These are phyloP conservation scores for Jordanella pulchra DNA, from an alignment of 2,797 vertebrate genomes.

Conservation along the genomic window DNA sequence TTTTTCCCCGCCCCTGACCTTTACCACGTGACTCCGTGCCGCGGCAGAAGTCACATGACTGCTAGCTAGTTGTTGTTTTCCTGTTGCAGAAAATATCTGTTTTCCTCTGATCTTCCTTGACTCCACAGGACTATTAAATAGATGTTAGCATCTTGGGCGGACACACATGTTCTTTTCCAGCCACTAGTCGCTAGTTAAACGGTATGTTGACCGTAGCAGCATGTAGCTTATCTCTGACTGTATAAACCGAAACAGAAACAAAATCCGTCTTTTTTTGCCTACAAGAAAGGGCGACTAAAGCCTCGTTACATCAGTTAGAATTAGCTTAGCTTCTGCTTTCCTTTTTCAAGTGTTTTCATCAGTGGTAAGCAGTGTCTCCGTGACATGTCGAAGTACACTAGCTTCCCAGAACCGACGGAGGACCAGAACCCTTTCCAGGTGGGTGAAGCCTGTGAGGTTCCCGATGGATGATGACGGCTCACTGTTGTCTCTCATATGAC, in stretches of 20 bases:
- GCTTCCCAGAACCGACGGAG: slow-evolving; percentile 76
- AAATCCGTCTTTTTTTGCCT: not conserved
- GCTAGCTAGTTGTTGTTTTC: slow-evolving; percentile 53
- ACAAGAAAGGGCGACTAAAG: slow-evolving; percentile 12
- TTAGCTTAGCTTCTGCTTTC: not conserved
- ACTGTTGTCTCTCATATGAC: slow-evolving; percentile 25
- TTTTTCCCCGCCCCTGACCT: not conserved
- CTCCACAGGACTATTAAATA: not conserved
- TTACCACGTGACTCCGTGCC: slow-evolving; percentile 63
- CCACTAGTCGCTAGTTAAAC: not conserved
- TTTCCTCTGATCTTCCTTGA: not conserved
- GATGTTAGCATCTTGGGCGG: not conserved
- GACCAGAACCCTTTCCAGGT: slow-evolving; percentile 84
- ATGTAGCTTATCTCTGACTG: slow-evolving; percentile 3
- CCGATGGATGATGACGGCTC: slow-evolving; percentile 9
- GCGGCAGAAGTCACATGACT: slow-evolving; percentile 74
- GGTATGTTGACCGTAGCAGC: slow-evolving; percentile 5
- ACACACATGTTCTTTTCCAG: not conserved
- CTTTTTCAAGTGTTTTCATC: not conserved
- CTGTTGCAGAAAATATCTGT: slow-evolving; percentile 23
- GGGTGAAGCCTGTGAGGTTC: slow-evolving; percentile 20
- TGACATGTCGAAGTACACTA: slow-evolving; percentile 79
- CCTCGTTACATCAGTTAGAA: not conserved
- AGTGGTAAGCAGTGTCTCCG: slow-evolving; percentile 24
- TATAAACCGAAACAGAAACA: not conserved